phyloP scores from a whole-genome alignment of 2,888 invertebrate species.

The Coenonympha glycerion region DNA sequence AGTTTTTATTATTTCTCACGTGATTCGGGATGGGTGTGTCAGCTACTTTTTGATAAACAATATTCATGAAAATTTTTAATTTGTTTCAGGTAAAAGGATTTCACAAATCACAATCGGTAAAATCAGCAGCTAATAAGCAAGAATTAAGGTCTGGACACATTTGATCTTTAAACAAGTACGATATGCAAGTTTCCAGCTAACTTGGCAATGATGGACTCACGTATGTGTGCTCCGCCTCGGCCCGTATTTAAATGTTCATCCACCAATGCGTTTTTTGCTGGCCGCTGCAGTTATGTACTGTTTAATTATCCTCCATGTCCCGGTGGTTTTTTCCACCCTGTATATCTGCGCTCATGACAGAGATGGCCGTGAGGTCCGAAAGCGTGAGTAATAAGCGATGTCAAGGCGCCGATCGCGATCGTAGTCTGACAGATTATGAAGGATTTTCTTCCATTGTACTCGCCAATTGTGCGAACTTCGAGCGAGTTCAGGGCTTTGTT shows the following conservation, averaged over 20 bases:
- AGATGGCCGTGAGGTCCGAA: constrained; percentile 56
- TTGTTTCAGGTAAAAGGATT: constrained; percentile 6
- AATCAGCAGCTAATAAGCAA: background rate
- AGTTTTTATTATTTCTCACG: background rate
- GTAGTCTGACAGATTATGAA: constrained; percentile 26
- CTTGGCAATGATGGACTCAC: no score
- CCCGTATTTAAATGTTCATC: no score
- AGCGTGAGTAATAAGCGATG: constrained; percentile 49
- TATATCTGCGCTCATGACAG: constrained; percentile 18
- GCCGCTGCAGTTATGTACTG: no score
- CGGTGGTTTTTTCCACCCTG: background rate
- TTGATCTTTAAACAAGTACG: no score
- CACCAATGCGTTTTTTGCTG: no score
- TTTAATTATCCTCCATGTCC: no score
- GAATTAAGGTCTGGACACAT: background rate
- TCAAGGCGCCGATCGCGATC: constrained; percentile 48
- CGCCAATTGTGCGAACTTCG: no score
- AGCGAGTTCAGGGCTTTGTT: background rate
- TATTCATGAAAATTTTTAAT: background rate
- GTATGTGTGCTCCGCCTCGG: no score
- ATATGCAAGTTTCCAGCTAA: no score
- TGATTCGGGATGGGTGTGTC: background rate
- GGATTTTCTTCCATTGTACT: constrained; percentile 12
- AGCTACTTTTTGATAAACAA: background rate
- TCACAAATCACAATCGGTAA: background rate